Conservation (phyloP, 2,113 vertebrate species). For the Glaucidium brasilianum region DNA sequence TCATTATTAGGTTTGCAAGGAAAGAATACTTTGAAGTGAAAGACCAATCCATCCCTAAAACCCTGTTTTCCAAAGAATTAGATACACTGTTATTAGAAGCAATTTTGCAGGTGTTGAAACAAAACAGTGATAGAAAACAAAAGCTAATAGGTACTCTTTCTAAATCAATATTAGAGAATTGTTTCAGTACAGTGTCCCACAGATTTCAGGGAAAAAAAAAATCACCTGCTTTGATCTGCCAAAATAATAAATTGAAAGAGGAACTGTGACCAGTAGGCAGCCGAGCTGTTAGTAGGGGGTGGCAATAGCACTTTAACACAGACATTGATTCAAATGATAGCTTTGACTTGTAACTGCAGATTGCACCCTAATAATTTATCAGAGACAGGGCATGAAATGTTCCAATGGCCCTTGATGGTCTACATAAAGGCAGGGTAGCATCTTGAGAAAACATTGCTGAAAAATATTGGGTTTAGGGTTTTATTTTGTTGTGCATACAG, state of each 20-base stretch:
- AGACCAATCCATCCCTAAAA: not conserved
- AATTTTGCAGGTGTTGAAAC: constrained; percentile 33
- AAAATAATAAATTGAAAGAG: constrained; percentile 35
- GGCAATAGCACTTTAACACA: constrained; percentile 1
- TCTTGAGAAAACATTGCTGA: not conserved
- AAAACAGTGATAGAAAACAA: constrained; percentile 15
- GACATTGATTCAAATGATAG: constrained; percentile 44
- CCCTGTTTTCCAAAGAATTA: not conserved
- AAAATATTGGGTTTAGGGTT: not conserved
- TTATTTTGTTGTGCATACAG: not conserved
- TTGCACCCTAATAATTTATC: constrained; percentile 15
- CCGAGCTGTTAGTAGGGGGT: not conserved
- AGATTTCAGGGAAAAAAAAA: not conserved
- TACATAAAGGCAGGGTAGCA: not conserved
- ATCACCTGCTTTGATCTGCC: constrained; percentile 6
- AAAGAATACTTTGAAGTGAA: not conserved
- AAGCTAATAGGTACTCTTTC: constrained; percentile 11
- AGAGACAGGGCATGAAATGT: not conserved
- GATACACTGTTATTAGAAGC: constrained; percentile 1
- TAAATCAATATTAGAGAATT: constrained; percentile 31
- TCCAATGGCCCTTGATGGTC: not conserved
- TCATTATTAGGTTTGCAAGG: not conserved
- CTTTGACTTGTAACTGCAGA: not conserved
- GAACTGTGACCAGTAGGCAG: not conserved
- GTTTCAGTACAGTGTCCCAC: not conserved